Conservation (phyloP, 2,888 invertebrate genomes). For the Apamea anceps region DNA sequence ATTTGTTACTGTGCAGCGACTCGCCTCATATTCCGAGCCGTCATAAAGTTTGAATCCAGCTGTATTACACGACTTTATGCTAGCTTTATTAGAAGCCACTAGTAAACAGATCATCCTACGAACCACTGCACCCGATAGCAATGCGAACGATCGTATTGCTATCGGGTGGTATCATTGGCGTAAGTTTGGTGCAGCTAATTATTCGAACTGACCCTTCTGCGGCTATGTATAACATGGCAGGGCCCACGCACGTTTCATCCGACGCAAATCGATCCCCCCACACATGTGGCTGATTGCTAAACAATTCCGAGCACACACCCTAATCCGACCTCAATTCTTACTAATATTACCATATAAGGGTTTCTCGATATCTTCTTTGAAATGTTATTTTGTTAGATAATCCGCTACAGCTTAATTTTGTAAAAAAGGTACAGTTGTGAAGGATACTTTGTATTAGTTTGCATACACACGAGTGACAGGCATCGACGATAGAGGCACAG, state of each 20-base stretch:
- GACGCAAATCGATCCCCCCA: constrained; percentile 55
- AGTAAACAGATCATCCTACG: neutral
- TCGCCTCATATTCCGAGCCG: neutral
- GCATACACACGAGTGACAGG: neutral
- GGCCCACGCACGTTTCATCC: constrained; percentile 43
- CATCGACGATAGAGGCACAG: neutral
- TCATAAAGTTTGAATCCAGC: too few species aligned
- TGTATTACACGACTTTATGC: neutral
- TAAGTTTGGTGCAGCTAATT: neutral
- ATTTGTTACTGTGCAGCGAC: too few species aligned
- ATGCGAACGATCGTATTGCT: too few species aligned
- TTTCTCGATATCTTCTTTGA: neutral
- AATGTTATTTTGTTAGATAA: neutral
- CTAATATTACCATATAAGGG: constrained; percentile 26
- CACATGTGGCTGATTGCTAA: constrained; percentile 64
- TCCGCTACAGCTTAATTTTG: neutral
- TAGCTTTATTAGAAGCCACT: neutral
- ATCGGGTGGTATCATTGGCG: too few species aligned
- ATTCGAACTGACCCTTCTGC: constrained; percentile 9
- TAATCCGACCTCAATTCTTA: constrained; percentile 53
- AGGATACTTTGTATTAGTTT: neutral
- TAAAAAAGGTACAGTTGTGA: neutral
- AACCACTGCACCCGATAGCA: too few species aligned
- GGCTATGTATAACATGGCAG: neutral
- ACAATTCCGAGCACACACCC: constrained; percentile 55